Conservation (phyloP, 2,113 vertebrate genomes). For the Vombatus ursinus region DNA sequence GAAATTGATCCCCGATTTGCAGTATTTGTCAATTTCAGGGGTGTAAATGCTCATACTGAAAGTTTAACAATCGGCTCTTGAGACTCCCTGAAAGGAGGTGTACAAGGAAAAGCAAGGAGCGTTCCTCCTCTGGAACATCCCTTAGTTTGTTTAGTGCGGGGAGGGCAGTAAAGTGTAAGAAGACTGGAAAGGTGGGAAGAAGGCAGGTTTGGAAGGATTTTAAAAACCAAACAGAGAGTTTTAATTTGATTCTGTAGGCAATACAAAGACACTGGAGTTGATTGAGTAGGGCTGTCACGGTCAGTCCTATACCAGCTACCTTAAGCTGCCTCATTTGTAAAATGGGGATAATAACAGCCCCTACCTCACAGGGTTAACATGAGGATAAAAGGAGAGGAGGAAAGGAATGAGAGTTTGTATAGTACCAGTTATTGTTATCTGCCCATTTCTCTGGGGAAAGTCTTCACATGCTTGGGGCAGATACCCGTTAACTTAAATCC, state of each 20-base stretch:
- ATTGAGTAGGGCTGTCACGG: background rate
- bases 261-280: background rate
- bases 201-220: background rate
- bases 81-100: background rate
- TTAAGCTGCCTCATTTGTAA: background rate
- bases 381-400: background rate
- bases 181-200: background rate
- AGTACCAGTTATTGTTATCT: background rate
- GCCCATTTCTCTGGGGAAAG: background rate
- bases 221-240: background rate
- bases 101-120: background rate
- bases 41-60: background rate
- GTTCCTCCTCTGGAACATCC: background rate
- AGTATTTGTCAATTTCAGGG: background rate
- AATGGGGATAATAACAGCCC: background rate
- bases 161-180: background rate
- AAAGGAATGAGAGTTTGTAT: background rate
- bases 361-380: background rate
- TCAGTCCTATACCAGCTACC: background rate
- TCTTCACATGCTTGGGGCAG: background rate
- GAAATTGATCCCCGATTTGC: background rate
- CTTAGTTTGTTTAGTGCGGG: background rate
- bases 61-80: background rate
- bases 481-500: background rate
- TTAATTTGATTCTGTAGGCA: background rate